phyloP scores from a whole-genome alignment of 2,113 vertebrate species.

The Platysternon megacephalum region DNA sequence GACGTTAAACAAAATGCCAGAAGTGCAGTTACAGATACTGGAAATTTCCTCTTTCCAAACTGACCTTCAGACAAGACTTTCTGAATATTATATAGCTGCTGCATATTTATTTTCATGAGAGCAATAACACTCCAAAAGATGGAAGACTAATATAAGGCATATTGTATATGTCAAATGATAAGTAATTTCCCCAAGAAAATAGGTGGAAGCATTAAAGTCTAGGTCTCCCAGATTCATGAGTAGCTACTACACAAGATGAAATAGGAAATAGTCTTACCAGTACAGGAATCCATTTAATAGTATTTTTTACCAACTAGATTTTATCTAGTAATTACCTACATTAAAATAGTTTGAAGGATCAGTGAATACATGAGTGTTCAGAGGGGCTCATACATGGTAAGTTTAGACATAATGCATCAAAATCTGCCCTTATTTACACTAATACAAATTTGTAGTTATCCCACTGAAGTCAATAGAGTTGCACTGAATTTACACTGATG shows the following conservation, averaged over 20 bases:
- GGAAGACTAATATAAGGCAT: neutral
- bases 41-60: neutral
- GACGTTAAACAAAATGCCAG: neutral
- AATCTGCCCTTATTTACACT: neutral
- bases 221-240: neutral
- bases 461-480: rapidly evolving
- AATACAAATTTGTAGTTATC: neutral
- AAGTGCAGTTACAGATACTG: neutral
- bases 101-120: neutral
- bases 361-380: neutral
- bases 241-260: neutral
- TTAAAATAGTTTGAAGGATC: neutral
- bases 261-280: neutral
- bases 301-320: neutral
- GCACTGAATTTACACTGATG: neutral
- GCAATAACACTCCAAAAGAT: neutral
- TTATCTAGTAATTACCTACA: neutral
- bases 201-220: neutral
- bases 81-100: neutral
- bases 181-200: neutral
- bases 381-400: rapidly evolving
- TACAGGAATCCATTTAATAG: neutral
- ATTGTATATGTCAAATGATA: neutral
- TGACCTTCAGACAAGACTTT: neutral
- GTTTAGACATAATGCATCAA: neutral